Percentiles rank a stretch among this genome's conserved stretches.
These are phyloP conservation scores for Melieria picta DNA, from an alignment of 2,888 invertebrate genomes.

Conservation along the genomic window DNA sequence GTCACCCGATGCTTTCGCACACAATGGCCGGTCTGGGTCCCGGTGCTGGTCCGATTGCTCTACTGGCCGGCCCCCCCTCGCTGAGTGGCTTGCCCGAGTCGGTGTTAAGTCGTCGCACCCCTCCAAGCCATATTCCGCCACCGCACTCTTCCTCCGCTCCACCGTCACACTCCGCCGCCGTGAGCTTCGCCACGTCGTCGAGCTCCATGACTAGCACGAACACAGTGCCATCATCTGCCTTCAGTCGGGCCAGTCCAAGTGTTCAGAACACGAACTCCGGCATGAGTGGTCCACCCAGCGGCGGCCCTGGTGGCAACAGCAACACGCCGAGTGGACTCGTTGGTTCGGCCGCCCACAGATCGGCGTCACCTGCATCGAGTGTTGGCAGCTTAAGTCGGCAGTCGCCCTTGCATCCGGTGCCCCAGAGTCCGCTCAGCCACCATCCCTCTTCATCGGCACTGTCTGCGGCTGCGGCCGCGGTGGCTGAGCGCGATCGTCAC, in stretches of 20 bases:
- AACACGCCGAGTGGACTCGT: conserved; percentile 45
- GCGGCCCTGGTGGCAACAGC: conserved; percentile 44
- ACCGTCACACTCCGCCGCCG: conserved; percentile 51
- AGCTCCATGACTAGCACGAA: conserved; percentile 55
- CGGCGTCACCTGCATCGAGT: conserved; percentile 63
- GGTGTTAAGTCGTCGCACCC: conserved; percentile 62
- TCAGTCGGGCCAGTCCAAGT: conserved; percentile 66
- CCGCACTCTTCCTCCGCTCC: conserved; percentile 59
- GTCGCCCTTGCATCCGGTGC: conserved; percentile 66
- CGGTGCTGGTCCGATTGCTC: conserved; percentile 58
- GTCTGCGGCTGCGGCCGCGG: conserved; percentile 66
- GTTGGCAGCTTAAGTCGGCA: conserved; percentile 63
- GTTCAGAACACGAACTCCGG: conserved; percentile 57
- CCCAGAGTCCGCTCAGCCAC: conserved; percentile 65
- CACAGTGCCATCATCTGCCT: conserved; percentile 65
- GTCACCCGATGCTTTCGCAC: conserved; percentile 64
- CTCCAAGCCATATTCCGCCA: conserved; percentile 58
- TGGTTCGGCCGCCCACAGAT: conserved; percentile 60
- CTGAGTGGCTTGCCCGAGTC: conserved; percentile 60
- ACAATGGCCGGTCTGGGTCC: conserved; percentile 60
- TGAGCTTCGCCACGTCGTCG: conserved; percentile 45
- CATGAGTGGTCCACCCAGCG: conserved; percentile 38
- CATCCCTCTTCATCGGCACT: conserved; percentile 65
- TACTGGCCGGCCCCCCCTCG: conserved; percentile 60
- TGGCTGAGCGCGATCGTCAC: conserved; percentile 66